Evolutionary conservation across 2,113 vertebrate genomes (phyloP), one percentile per base, ranked within the genome.

Genomic region (Silurus glanis): DNA sequence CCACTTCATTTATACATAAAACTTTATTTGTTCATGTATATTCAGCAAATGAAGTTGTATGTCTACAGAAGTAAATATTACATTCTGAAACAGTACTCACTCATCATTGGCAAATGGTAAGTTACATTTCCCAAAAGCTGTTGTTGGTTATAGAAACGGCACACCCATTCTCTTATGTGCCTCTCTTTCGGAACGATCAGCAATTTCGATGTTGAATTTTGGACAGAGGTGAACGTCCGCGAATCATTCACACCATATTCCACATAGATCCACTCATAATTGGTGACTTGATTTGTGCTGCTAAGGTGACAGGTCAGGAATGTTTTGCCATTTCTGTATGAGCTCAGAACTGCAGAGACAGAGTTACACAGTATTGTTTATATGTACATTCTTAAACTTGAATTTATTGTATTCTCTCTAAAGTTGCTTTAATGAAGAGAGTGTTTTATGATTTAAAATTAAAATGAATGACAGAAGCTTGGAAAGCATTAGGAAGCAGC

Each of bases 71-170:
- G 4, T 4, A 74, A 45, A 23, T 59, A n/a, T 56, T 25, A 66
- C n/a, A 67, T n/a, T 61, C 82, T 62, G 10, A 49, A 67, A 55
- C 61, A 10, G 9, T 25, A 90, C 93, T 88, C 89, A 95, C 95
- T 90, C 88, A 90, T 93, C 14, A 80, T 16, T 1, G 72, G 83
- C 79, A 80, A 1, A 1, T 92, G 61, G 85, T 91, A 88, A 1
- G 94, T 94, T 12, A 89, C 90, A 25, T 93, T 95, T 87, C 95
- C 95, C 85, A 95, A 55, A 66, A 92, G 37, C 47, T 92, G 92
- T 0, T 91, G 16, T 67, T 87, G 58, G 17, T 93, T 90, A 2
- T 89, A 90, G 85, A 91, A 95, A 47, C 80, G 92, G 23, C 95
- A 96, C 3, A 83, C 45, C 93, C 91, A 94, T 83, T 91, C 89